A percentile compares a stretch with the other conserved stretches of the same genome.
phyloP scores from a whole-genome alignment of 2,113 vertebrate genomes.

The Takifugu bimaculatus region DNA sequence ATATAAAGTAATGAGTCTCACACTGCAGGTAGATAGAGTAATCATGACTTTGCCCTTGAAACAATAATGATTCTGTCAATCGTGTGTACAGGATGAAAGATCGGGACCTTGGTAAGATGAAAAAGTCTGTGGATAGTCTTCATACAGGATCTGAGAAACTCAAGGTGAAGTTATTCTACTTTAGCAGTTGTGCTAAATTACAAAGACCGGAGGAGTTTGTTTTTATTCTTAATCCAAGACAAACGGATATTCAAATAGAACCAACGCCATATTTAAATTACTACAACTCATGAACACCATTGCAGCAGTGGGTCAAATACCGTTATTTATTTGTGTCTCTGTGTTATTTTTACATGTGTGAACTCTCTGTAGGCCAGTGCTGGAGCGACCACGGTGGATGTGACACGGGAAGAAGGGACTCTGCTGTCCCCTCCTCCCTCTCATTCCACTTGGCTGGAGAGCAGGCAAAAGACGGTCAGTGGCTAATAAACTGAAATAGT shows the following conservation, averaged over 20 bases:
- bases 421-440: constrained; percentile 25
- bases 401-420: constrained; percentile 61
- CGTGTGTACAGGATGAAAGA: constrained; percentile 24
- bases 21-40: too few species aligned
- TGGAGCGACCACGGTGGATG: constrained; percentile 30
- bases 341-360: neutral
- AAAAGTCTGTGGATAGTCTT: too few species aligned
- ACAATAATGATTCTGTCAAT: neutral
- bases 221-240: neutral
- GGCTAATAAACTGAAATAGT: constrained; percentile 19
- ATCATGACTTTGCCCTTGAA: too few species aligned
- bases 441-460: constrained; percentile 76
- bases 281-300: neutral
- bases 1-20: too few species aligned
- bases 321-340: neutral
- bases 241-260: neutral
- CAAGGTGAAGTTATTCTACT: too few species aligned
- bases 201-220: neutral
- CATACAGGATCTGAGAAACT: too few species aligned
- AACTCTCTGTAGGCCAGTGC: constrained; percentile 26
- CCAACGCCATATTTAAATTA: neutral
- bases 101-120: neutral
- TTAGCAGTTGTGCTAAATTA: neutral
- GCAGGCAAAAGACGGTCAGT: constrained; percentile 72
- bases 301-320: neutral